Percentiles rank a stretch among this genome's conserved stretches.
Evolutionary conservation across 2,113 vertebrate genomes (phyloP).

Genomic region (Alouatta palliata): DNA sequence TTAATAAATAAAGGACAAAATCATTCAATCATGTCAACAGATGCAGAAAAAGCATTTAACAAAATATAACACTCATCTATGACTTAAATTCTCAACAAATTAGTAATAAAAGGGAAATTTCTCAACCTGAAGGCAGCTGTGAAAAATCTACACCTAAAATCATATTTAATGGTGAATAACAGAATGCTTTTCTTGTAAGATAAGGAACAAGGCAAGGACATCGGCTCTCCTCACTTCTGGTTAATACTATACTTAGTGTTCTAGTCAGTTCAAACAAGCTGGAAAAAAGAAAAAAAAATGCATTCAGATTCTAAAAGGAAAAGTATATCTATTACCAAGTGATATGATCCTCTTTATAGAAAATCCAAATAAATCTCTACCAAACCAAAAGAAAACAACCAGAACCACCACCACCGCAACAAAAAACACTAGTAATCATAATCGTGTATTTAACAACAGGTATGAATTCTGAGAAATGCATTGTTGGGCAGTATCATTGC

Average conservation of each 20-base stretch:
- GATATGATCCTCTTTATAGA: not conserved
- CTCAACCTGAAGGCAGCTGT: not conserved
- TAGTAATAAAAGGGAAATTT: not conserved
- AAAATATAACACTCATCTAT: not conserved
- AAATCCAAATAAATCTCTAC: not conserved
- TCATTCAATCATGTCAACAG: not conserved
- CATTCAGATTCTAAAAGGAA: not conserved
- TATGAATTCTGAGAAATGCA: not conserved
- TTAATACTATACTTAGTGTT: not conserved
- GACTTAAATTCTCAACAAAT: not conserved
- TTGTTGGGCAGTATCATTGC: not conserved
- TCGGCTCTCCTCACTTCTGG: not conserved
- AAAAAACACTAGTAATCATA: not conserved
- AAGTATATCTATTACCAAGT: not conserved
- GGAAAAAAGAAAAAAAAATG: not conserved
- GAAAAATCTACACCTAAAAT: not conserved
- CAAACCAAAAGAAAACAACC: not conserved
- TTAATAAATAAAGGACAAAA: not conserved
- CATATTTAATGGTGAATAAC: not conserved
- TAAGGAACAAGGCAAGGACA: not conserved
- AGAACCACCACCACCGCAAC: not conserved
- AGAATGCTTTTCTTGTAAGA: not conserved
- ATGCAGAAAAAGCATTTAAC: not conserved
- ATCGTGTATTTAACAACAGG: not conserved
- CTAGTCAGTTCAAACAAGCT: not conserved